phyloP scores from a whole-genome alignment of 2,888 invertebrate genomes.

The Drosophila ustulata region DNA sequence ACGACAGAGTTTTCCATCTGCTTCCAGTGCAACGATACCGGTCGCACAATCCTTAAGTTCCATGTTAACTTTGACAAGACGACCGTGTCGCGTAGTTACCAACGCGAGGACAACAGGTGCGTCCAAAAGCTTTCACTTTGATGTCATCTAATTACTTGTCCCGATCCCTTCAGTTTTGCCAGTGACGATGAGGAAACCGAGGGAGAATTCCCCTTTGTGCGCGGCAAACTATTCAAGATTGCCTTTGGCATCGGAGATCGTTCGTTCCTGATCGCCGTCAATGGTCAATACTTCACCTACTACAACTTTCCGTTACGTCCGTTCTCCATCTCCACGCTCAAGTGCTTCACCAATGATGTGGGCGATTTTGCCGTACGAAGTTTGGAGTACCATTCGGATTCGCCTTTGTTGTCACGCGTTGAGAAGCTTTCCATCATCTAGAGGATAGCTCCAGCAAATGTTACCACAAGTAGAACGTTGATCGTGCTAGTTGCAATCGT shows the following conservation, averaged over 20 bases:
- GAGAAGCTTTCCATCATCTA: slow-evolving; percentile 83
- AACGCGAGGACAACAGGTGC: slow-evolving; percentile 83
- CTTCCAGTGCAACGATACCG: slow-evolving; percentile 84
- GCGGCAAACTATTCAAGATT: slow-evolving; percentile 84
- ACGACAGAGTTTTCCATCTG: slow-evolving; percentile 84
- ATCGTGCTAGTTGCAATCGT: slow-evolving; percentile 56
- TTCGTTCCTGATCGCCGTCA: slow-evolving; percentile 83
- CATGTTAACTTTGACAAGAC: slow-evolving; percentile 82
- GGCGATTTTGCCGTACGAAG: slow-evolving; percentile 82
- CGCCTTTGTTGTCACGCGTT: slow-evolving; percentile 81
- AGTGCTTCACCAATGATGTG: slow-evolving; percentile 82
- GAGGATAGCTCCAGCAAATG: background rate
- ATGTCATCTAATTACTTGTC: too few species aligned
- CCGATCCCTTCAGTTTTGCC: slow-evolving; percentile 71
- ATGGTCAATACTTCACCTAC: slow-evolving; percentile 84
- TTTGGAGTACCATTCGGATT: slow-evolving; percentile 84
- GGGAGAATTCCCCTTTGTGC: slow-evolving; percentile 84
- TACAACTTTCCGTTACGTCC: slow-evolving; percentile 83
- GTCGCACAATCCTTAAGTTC: slow-evolving; percentile 83
- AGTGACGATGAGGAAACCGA: slow-evolving; percentile 83
- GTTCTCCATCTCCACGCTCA: slow-evolving; percentile 83
- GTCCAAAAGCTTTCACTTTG: background rate
- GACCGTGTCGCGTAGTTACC: slow-evolving; percentile 81
- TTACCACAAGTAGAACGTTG: background rate
- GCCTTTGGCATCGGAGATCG: slow-evolving; percentile 84